Evolutionary conservation across 1,140 invertebrate species (phyloP), one percentile per base, ranked within the genome.

Genomic region (Cydia amplana): DNA sequence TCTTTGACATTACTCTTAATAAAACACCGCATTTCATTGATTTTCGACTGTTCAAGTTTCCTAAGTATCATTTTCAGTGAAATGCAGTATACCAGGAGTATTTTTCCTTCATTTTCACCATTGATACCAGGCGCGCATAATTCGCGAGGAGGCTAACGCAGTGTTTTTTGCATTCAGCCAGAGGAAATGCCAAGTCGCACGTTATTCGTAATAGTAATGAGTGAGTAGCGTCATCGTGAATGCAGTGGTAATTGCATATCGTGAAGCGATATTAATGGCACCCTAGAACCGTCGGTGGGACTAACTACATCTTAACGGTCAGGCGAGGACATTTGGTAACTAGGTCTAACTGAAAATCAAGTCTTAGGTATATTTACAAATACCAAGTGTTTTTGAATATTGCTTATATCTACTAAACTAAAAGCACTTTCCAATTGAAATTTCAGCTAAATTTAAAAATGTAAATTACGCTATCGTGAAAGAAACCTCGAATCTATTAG

Each of bases 1-100:
- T 86, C 80, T 84, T 87, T 83, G 82, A 81, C 51, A 79, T 74
- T 43, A 73, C 73, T 77, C 76, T 78, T 70, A 55, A 79, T 20
- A 75, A 77, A 70, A 67, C 25, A 0, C 10, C 2, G 4, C 28
- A 28, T 65, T 65, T 32, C 14, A 65, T 60, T 23, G 55, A 23
- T 23, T 60, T 60, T 60, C 55, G 3, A 23, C 18, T 10, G 12
- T 60, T 23, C 16, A 1, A 55, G 7, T 14, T 18, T 55, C n/a
- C 3, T n/a, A 23, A 20, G 2, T 20, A 60, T 6, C 3, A 9
- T 55, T 10, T 60, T 60, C 7, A 60, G n/a, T 23, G 2, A 23
- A 60, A 20, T 49, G 46, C 20, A 18, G 65, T 70, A 25, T 28
- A 63, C 73, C 32, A 74, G 55, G 49, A 74, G 28, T 16, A 18